A percentile compares a stretch with the other conserved stretches of the same genome.
These are phyloP conservation scores for Drosophila yakuba DNA, from an alignment of 1,140 invertebrate species.

Conservation along the genomic window DNA sequence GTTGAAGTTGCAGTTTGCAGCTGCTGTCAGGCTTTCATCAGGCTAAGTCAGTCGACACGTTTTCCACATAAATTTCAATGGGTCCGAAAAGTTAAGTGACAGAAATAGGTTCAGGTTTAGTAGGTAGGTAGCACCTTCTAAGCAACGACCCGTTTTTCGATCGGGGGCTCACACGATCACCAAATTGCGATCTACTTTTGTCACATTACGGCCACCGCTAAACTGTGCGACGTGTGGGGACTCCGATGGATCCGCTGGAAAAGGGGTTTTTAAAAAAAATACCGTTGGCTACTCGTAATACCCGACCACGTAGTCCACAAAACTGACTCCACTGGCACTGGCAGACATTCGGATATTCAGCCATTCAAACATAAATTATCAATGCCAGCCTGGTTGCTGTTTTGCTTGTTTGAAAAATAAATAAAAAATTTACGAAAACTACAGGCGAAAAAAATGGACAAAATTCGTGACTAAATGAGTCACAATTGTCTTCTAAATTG, in stretches of 20 bases:
- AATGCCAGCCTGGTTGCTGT: conserved; percentile 46
- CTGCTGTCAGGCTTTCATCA: conserved; percentile 62
- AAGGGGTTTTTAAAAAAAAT: conserved; percentile 15
- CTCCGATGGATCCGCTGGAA: not conserved
- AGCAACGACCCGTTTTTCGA: conserved; percentile 30
- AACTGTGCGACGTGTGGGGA: conserved; percentile 35
- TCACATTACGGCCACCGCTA: conserved; percentile 53
- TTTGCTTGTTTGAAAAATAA: conserved; percentile 29
- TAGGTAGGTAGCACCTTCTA: conserved; percentile 48
- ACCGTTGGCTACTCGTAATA: conserved; percentile 45
- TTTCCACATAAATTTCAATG: conserved; percentile 70
- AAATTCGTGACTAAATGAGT: conserved; percentile 71
- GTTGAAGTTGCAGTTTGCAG: conserved; percentile 13
- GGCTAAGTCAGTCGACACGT: conserved; percentile 62
- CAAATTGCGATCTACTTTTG: conserved; percentile 68
- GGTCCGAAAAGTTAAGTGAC: conserved; percentile 46
- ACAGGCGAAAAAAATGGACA: conserved; percentile 21
- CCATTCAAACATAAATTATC: conserved; percentile 53
- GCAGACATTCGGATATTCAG: not conserved
- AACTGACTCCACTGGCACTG: conserved; percentile 10
- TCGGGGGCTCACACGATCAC: conserved; percentile 51
- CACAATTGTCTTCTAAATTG: conserved; percentile 68
- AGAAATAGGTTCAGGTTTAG: conserved; percentile 45
- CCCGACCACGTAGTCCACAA: conserved; percentile 34
- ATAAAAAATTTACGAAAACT: conserved; percentile 7